Base-by-base conservation (phyloP, 2,888 invertebrate genomes). In the Drosophila limbata region DNA sequence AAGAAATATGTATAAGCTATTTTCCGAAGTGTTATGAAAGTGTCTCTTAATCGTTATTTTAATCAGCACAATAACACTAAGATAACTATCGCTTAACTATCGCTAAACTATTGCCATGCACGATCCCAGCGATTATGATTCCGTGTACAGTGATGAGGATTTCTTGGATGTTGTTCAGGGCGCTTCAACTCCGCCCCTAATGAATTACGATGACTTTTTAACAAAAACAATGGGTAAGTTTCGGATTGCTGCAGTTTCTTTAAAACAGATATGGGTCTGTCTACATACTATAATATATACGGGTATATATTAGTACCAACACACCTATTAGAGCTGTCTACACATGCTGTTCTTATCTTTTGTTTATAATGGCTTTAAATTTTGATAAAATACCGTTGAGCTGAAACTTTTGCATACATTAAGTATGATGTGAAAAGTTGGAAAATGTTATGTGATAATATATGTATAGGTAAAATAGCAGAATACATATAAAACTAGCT, bases 81-180 rank as follows among this genome's bases (percentile, higher is more conserved):
- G 10, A 15, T 10, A 19, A 31, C 19, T 39, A 42, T 52, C 19
- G 19, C 8, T 4, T 0, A 31, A 9, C 15, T 17, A 52, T 35
- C 17, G 28, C 8, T 6, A 3, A 31, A 31, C 10, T 33, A 56
- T 31, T 50, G 45, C 10, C 42, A 90, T 89, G 88, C 80, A 86
- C 48, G 89, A 91, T 75, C 80, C 91, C 4, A 71, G 57, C 51
- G 82, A 90, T 72, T 85, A 84, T 70, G 89, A 84, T 69, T 84
- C 85, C 1, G 88, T 89, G 11, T 87, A 63, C 37, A 87, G 82
- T 48, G 85, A 88, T 2, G 71, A 83, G 60, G 88, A 89, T 3
- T 80, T 59, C 11, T 17, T 69, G 21, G 70, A 82, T 57, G 53
- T 77, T 11, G 71, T 85, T 3, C 70, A 63, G 40, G 89, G 72